Conservation (phyloP, 2,113 vertebrate species). For the Oreochromis niloticus region DNA sequence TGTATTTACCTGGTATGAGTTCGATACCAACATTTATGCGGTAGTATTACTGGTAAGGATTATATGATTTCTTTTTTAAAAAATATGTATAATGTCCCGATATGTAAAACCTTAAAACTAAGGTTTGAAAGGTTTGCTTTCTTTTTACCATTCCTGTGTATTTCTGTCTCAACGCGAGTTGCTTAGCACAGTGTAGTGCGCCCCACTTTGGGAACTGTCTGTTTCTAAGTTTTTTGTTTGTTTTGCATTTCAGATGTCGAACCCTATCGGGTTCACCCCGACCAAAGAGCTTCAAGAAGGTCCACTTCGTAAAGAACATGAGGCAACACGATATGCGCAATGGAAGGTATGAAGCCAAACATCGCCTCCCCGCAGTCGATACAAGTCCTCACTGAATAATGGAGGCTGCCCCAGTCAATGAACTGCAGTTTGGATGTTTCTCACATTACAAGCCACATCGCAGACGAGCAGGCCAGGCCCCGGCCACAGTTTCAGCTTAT, state of each 20-base stretch:
- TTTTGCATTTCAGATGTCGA: conserved; percentile 81
- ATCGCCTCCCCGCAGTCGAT: not conserved
- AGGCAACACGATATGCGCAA: conserved; percentile 91
- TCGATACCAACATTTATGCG: not conserved
- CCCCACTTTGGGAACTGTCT: not conserved
- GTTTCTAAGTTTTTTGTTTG: not conserved
- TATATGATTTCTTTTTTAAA: not conserved
- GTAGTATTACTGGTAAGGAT: not conserved
- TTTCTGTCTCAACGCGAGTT: not conserved
- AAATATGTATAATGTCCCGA: not conserved
- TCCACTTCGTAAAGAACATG: conserved; percentile 99
- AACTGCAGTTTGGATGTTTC: conserved; percentile 35
- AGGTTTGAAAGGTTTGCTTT: not conserved
- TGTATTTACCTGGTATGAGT: not conserved
- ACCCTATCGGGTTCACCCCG: conserved; percentile 98
- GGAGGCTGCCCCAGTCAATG: conserved; percentile 39
- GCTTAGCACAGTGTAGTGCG: not conserved
- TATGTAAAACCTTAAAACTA: not conserved
- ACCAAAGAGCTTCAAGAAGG: conserved; percentile 99
- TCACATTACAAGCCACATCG: conserved; percentile 41
- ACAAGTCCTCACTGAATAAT: conserved; percentile 26
- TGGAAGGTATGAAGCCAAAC: conserved; percentile 82
- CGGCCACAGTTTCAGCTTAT: not conserved
- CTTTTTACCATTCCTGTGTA: not conserved
- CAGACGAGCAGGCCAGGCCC: not conserved